phyloP scores from a whole-genome alignment of 2,888 invertebrate genomes.

The Yponomeuta plumbellus region DNA sequence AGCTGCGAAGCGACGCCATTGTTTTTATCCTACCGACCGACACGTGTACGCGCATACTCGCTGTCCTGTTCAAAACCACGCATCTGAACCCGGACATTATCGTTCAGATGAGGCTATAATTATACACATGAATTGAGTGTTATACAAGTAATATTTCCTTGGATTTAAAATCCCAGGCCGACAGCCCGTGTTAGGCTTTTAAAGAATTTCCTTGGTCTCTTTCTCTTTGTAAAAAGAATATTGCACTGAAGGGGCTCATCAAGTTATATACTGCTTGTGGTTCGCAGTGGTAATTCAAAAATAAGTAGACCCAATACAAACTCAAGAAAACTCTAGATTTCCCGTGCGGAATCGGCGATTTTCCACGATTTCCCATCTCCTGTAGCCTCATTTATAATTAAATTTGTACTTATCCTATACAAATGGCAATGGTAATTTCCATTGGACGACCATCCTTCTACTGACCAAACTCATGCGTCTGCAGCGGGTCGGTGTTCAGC shows the following conservation, averaged over 20 bases:
- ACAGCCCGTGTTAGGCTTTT: not conserved
- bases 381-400: too few relatives aligned
- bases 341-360: too few relatives aligned
- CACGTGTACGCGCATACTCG: not conserved
- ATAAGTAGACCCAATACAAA: not conserved
- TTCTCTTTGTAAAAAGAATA: too few relatives aligned
- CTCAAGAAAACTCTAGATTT: too few relatives aligned
- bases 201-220: not conserved
- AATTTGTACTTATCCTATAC: too few relatives aligned
- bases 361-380: too few relatives aligned
- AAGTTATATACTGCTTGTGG: not conserved
- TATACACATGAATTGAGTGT: not conserved
- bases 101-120: not conserved
- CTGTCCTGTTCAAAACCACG: not conserved
- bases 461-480: not conserved
- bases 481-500: not conserved
- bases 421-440: too few relatives aligned
- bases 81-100: not conserved
- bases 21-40: not conserved
- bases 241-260: not conserved
- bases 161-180: too few relatives aligned
- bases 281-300: not conserved
- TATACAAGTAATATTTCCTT: too few relatives aligned
- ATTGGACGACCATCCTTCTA: not conserved
- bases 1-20: not conserved